These are phyloP conservation scores for Agrochola litura DNA, from an alignment of 2,888 invertebrate genomes.

Conservation along the genomic window DNA sequence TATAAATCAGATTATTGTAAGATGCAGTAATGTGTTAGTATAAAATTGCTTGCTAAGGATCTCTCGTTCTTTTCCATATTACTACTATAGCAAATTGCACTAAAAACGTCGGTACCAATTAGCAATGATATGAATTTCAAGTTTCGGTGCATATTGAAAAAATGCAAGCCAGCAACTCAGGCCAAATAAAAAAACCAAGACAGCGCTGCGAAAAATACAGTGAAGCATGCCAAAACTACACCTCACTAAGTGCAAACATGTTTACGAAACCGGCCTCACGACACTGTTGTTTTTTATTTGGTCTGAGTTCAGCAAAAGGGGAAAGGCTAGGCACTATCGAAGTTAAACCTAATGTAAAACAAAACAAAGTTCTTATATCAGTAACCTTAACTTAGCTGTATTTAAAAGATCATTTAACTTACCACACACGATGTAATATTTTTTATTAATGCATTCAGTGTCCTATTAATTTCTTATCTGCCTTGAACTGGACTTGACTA, in stretches of 20 bases:
- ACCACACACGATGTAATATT: conserved; percentile 16
- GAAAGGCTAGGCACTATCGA: background rate
- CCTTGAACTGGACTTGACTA: conserved; percentile 73
- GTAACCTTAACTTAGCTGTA: background rate
- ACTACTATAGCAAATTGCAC: background rate
- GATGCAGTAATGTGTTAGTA: conserved; percentile 14
- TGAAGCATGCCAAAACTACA: too few species aligned
- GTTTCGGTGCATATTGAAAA: background rate
- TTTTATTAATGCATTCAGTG: conserved; percentile 32
- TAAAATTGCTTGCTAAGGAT: background rate
- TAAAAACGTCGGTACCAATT: background rate
- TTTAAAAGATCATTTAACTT: conserved; percentile 6
- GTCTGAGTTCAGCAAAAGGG: too few species aligned
- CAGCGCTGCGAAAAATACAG: too few species aligned
- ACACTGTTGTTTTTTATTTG: too few species aligned
- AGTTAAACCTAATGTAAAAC: background rate
- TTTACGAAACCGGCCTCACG: too few species aligned
- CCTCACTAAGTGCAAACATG: too few species aligned
- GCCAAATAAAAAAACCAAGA: too few species aligned
- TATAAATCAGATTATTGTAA: conserved; percentile 6
- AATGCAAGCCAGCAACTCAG: background rate
- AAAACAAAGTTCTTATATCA: background rate
- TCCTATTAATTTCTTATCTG: conserved; percentile 64
- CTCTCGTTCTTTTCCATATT: too few species aligned
- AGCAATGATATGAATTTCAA: too few species aligned